Percentiles rank a stretch among this genome's conserved stretches.
Conservation (phyloP, 2,888 invertebrate genomes). For the Sarcophaga variegata region DNA sequence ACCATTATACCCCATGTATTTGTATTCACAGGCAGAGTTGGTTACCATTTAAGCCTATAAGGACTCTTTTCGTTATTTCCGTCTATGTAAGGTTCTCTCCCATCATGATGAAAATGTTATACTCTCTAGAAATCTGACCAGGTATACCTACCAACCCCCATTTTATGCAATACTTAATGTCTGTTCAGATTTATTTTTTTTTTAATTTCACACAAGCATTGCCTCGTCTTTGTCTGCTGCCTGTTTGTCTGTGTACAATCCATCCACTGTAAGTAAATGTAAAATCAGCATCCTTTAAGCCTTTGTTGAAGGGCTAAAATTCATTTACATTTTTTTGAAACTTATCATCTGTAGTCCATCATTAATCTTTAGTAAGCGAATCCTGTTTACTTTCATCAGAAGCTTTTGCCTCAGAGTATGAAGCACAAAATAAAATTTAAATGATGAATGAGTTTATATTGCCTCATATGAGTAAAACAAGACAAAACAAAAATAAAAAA, state of each 20-base stretch:
- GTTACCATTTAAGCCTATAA: conserved; percentile 49
- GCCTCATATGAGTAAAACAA: too few species aligned
- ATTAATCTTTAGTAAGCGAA: conserved; percentile 46
- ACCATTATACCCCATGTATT: not conserved
- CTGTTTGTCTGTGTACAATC: conserved; percentile 7
- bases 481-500: too few species aligned
- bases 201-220: not conserved
- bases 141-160: conserved; percentile 5
- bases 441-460: conserved; percentile 33
- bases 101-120: not conserved
- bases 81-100: not conserved
- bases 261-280: not conserved
- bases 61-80: not conserved
- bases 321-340: conserved; percentile 57
- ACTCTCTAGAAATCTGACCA: conserved; percentile 35
- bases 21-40: conserved; percentile 24
- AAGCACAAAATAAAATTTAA: conserved; percentile 4
- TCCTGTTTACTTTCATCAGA: not conserved
- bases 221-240: not conserved
- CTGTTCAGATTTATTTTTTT: conserved; percentile 13
- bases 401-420: not conserved
- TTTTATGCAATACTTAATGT: conserved; percentile 37
- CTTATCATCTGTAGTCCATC: conserved; percentile 52
- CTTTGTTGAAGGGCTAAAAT: conserved; percentile 56
- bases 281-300: conserved; percentile 54